Evolutionary conservation across 2,888 invertebrate genomes (phyloP), one percentile per base, ranked within the genome.

Genomic region (Apomyelois bistriatella): DNA sequence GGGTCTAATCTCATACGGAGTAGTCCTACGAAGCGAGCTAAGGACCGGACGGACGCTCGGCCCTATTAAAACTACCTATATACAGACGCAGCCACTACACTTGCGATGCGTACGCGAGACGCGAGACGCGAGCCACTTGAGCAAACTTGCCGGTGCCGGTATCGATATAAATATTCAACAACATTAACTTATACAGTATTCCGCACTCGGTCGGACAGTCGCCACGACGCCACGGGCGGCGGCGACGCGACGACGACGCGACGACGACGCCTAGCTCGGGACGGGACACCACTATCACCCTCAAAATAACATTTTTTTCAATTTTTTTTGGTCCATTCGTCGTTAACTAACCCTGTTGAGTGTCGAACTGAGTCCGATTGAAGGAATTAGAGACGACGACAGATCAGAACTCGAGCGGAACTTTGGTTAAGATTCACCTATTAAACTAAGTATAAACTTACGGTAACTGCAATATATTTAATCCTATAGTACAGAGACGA

Each of bases 371-470:
- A 61, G 74, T 72, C 72, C 74, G 76, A 74, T 57, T 64, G 69
- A 72, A 72, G 71, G 73, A 72, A 73, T 77, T 69, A 72, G 74
- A 79, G 68, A 77, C 79, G 73, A 74, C 74, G 72, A 67, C 66
- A 74, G 74, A 74, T 73, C 79, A 72, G 74, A 77, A 68, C 72
- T 74, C 76, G 66, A 79, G 77, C 79, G 78, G 80, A 78, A 79
- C 86, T 88, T 87, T 85, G 87, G 86, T 86, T 82, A 83, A 81
- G 75, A 81, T 83, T 85, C 74, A 80, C 79, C 84, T 89, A 85
- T 79, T 77, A 81, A 75, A 82, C 85, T 86, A 86, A 78, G 68
- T 77, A 78, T 84, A 83, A 83, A 82, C 79, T 85, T 87, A 87
- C 81, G 88, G 88, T 88, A 87, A 89, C 88, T 87, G 87, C 78